Evolutionary conservation across 2,113 vertebrate genomes (phyloP), one percentile per base, ranked within the genome.

Genomic region (Paedocypris sp.): DNA sequence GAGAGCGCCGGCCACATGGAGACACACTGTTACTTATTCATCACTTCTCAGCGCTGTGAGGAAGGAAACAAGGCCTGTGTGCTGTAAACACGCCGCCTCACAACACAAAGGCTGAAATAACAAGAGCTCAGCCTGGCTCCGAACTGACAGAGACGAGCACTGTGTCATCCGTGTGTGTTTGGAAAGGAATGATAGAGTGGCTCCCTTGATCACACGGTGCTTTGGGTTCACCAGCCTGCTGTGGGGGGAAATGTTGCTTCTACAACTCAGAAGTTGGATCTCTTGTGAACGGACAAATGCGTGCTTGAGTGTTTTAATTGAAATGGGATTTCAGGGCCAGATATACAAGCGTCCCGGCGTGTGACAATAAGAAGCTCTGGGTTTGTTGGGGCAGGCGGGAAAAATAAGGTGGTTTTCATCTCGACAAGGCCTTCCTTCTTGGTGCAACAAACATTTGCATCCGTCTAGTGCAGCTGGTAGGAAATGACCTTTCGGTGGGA

Each of bases 1-100:
- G 82, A 73, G 80, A 52, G 56, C 45, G 31, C 68, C 45, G 68
- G 68, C 73, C 77, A 71, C 64, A 75, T 73, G 75, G 72, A 82
- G 79, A 80, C 68, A 78, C 71, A 77, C 62, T 77, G 82, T 85
- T 85, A 87, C 82, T 87, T 85, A 85, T 87, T 87, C 80, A 87
- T 85, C 80, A 83, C 73, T 46, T 68, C 75, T 76, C 71, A 72
- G 79, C 76, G 71, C 82, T 83, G 79, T 75, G 75, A 67, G 77
- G 74, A 81, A 77, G 82, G 80, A 83, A 85, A 74, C 82, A 83
- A 80, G 78, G 73, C 79, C 79, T 75, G 63, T 67, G 80, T 83
- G 82, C 79, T 80, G 83, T 85, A 87, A 85, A 87, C 85, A 87
- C 76, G 79, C 64, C 71, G 71, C 74, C 67, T 72, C 72, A 75